These are phyloP conservation scores for Aurelia coerulea DNA, from an alignment of 30 jellyfish, hydroid and myxozoan species.

Conservation along the genomic window DNA sequence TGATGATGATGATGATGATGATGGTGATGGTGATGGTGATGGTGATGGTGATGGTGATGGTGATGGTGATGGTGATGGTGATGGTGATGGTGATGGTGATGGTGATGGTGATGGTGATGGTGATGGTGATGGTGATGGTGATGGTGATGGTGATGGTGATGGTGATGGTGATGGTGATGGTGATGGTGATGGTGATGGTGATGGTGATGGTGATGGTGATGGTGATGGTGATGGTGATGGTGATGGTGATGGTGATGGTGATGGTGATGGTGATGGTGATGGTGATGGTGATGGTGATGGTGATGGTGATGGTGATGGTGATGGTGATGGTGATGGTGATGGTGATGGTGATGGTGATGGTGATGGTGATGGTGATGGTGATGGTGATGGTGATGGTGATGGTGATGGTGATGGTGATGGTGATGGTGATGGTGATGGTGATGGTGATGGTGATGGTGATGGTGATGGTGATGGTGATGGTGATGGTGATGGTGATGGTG, in stretches of 20 bases:
- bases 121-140: constrained; percentile 1
- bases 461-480: constrained; percentile 2
- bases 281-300: neutral
- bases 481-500: neutral
- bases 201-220: constrained; percentile 10
- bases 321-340: neutral
- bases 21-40: neutral
- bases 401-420: neutral
- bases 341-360: constrained; percentile 2
- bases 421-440: neutral
- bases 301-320: neutral
- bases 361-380: neutral
- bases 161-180: neutral
- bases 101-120: neutral
- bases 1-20: constrained; percentile 2
- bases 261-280: neutral
- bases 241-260: neutral
- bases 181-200: neutral
- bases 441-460: neutral
- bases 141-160: neutral
- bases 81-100: constrained; percentile 12
- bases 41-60: neutral
- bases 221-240: neutral
- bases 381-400: neutral
- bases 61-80: neutral